phyloP scores from a whole-genome alignment of 2,113 vertebrate genomes.

The Arothron firmamentum region DNA sequence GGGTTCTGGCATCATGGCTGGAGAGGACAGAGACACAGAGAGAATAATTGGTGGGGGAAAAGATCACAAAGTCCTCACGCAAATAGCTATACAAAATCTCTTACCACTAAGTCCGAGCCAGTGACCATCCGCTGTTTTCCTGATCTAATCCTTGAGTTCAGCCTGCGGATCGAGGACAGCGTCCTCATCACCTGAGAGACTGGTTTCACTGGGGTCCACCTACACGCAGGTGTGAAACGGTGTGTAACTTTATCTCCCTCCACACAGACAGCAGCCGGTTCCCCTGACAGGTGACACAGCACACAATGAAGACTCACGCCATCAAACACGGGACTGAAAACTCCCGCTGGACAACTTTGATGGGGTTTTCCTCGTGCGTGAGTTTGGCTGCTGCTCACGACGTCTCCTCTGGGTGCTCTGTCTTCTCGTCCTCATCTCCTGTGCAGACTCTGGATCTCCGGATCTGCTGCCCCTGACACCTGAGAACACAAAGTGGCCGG shows the following conservation, averaged over 20 bases:
- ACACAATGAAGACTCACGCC: constrained; percentile 16
- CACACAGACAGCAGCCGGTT: constrained; percentile 46
- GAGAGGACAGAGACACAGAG: background rate
- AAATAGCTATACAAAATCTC: background rate
- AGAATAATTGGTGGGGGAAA: background rate
- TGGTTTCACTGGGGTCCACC: background rate
- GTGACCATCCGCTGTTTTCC: too few relatives aligned
- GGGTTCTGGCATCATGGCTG: constrained; percentile 57
- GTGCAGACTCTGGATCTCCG: constrained; percentile 22
- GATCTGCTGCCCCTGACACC: constrained; percentile 70
- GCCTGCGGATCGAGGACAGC: constrained; percentile 4
- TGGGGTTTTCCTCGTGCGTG: constrained; percentile 15
- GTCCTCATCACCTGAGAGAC: background rate
- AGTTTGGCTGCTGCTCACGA: constrained; percentile 6
- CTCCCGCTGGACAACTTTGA: constrained; percentile 35
- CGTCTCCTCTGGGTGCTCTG: constrained; percentile 18
- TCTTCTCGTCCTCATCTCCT: constrained; percentile 5
- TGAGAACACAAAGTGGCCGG: constrained; percentile 56
- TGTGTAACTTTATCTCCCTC: constrained; percentile 52
- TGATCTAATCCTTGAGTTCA: background rate
- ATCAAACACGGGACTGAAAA: constrained; percentile 9
- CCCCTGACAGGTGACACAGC: constrained; percentile 33
- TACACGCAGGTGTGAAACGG: constrained; percentile 3
- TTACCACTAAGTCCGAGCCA: constrained; percentile 35
- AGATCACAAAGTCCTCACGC: too few relatives aligned